Evolutionary conservation across 2,888 invertebrate species (phyloP).

Genomic region (Eledona agricola): DNA sequence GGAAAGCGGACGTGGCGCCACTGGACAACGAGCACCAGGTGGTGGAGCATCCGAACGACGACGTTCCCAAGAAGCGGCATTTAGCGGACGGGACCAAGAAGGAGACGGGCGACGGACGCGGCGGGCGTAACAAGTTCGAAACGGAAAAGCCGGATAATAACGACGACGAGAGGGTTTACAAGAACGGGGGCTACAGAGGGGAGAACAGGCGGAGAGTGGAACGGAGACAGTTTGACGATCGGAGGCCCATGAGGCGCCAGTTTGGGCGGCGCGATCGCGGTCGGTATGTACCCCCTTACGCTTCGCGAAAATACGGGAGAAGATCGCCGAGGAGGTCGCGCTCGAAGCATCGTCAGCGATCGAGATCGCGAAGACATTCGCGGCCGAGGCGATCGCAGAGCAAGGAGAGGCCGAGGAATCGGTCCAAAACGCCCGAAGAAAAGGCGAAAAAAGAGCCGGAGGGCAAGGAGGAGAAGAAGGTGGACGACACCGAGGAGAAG

Average conservation of each 20-base stretch:
- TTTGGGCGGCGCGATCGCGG: slow-evolving; percentile 35
- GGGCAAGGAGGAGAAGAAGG: slow-evolving; percentile 43
- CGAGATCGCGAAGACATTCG: slow-evolving; percentile 38
- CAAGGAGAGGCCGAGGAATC: slow-evolving; percentile 37
- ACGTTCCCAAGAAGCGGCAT: slow-evolving; percentile 31
- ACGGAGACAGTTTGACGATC: slow-evolving; percentile 36
- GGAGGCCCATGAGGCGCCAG: slow-evolving; percentile 26
- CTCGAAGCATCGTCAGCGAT: slow-evolving; percentile 46
- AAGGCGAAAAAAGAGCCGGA: slow-evolving; percentile 30
- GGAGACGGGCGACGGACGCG: slow-evolving; percentile 53
- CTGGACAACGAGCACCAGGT: slow-evolving; percentile 37
- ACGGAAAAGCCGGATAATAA: slow-evolving; percentile 52
- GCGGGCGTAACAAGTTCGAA: slow-evolving; percentile 57
- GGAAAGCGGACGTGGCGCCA: no score
- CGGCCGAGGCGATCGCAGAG: slow-evolving; percentile 53
- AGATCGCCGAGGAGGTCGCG: slow-evolving; percentile 48
- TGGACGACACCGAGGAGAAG: slow-evolving; percentile 56
- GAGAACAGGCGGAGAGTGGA: slow-evolving; percentile 45
- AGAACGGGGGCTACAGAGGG: slow-evolving; percentile 44
- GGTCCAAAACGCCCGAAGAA: slow-evolving; percentile 42
- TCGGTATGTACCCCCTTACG: slow-evolving; percentile 35
- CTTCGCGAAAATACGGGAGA: slow-evolving; percentile 27
- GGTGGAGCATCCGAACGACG: slow-evolving; percentile 44
- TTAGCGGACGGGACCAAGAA: slow-evolving; percentile 23
- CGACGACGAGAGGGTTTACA: slow-evolving; percentile 37